phyloP scores from a whole-genome alignment of 2,797 vertebrate genomes.

The Rhinoraja longicauda region DNA sequence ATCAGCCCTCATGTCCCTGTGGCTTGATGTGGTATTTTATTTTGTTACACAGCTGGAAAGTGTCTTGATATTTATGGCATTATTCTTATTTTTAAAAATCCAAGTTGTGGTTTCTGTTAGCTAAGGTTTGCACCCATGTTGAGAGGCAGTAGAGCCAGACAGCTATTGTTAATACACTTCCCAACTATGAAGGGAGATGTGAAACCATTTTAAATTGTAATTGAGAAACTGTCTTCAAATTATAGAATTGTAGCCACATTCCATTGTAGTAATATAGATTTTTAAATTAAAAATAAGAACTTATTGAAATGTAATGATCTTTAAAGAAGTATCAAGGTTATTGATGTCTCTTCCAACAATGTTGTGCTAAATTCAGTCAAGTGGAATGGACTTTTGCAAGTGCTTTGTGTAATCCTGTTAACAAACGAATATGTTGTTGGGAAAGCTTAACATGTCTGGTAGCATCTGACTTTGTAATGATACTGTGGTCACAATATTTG shows the following conservation, averaged over 20 bases:
- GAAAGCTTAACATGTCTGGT: not conserved
- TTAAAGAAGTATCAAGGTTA: not conserved
- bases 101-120: no score
- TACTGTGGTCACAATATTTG: not conserved
- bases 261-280: not conserved
- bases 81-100: no score
- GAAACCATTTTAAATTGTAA: not conserved
- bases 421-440: not conserved
- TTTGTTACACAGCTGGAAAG: no score
- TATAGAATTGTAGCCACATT: not conserved
- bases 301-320: not conserved
- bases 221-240: no score
- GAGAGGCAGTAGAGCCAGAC: not conserved
- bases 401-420: not conserved
- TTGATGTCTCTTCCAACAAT: no score
- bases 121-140: not conserved
- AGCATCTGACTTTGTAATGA: slow-evolving; percentile 10
- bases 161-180: not conserved
- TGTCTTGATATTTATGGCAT: no score
- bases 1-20: no score
- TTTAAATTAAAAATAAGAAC: not conserved
- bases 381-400: not conserved
- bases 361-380: not conserved
- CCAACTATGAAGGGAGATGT: not conserved
- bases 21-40: no score